Percentiles rank a stretch among this genome's conserved stretches.
phyloP scores from a whole-genome alignment of 1,140 invertebrate genomes.

The Dufourea novaeangliae region DNA sequence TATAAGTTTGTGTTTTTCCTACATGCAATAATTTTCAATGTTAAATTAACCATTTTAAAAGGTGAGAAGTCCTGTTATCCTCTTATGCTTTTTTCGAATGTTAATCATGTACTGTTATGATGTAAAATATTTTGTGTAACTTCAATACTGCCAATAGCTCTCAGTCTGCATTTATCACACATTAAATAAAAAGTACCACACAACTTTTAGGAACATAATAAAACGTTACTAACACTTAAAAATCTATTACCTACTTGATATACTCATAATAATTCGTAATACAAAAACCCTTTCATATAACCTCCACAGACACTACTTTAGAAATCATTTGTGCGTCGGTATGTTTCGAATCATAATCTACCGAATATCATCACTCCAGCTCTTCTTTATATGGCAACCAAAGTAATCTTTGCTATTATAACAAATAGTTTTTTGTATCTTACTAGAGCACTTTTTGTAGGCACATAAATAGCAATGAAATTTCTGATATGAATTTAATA shows the following conservation, averaged over 20 bases:
- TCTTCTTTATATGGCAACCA: not conserved
- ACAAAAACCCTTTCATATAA: conserved; percentile 40
- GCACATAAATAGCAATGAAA: conserved; percentile 14
- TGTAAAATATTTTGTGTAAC: conserved; percentile 5
- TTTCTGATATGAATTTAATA: conserved; percentile 14
- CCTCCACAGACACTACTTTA: conserved; percentile 1
- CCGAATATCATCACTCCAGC: not conserved
- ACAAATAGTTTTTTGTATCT: conserved; percentile 4
- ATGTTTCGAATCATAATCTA: not conserved
- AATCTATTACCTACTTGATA: not conserved
- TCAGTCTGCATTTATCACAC: conserved; percentile 22
- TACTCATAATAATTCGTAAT: not conserved
- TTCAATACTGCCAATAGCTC: conserved; percentile 49
- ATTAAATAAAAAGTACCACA: conserved; percentile 4
- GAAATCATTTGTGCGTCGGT: conserved; percentile 2
- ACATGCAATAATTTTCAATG: no score
- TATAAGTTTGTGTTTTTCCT: no score
- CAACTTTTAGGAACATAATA: conserved; percentile 2
- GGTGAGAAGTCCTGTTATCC: not conserved
- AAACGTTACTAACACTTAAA: not conserved
- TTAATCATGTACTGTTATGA: conserved; percentile 3
- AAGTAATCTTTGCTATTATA: not conserved
- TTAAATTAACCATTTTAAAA: not conserved
- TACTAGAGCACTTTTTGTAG: conserved; percentile 27
- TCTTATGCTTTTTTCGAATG: not conserved